Evolutionary conservation across 1,140 invertebrate genomes (phyloP).

Genomic region (Drosophila virilis): DNA sequence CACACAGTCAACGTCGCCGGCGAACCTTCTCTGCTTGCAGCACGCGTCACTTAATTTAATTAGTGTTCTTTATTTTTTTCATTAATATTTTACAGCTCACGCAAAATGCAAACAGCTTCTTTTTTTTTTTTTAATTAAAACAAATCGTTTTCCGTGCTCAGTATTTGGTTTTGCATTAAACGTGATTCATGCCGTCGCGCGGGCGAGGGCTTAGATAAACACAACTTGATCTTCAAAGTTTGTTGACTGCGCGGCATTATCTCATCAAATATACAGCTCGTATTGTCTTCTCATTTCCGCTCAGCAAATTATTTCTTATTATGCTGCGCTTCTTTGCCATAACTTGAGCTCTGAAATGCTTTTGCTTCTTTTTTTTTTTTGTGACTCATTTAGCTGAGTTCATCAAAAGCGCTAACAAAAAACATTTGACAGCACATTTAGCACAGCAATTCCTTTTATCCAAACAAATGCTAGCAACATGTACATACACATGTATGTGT

Average conservation of each 20-base stretch:
- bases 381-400: slow-evolving; percentile 21
- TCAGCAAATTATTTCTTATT: slow-evolving; percentile 18
- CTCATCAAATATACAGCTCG: slow-evolving; percentile 23
- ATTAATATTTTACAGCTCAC: slow-evolving; percentile 59
- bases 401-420: slow-evolving; percentile 18
- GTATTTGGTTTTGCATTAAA: slow-evolving; percentile 46
- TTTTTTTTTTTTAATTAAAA: slow-evolving; percentile 76
- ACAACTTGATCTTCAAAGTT: slow-evolving; percentile 50
- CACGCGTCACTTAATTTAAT: slow-evolving; percentile 64
- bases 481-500: not conserved
- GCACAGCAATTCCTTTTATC: slow-evolving; percentile 1
- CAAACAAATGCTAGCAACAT: not conserved
- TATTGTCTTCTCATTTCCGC: slow-evolving; percentile 3
- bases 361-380: not conserved
- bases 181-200: slow-evolving; percentile 38
- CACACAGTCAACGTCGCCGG: not conserved
- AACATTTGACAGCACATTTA: slow-evolving; percentile 12
- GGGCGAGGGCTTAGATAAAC: slow-evolving; percentile 20
- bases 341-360: not conserved
- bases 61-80: slow-evolving; percentile 47
- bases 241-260: slow-evolving; percentile 48
- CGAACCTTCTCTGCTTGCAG: slow-evolving; percentile 5
- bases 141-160: slow-evolving; percentile 63
- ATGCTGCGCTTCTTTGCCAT: not conserved
- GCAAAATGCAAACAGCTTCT: slow-evolving; percentile 71